Evolutionary conservation across 2,888 invertebrate species (phyloP).

Genomic region (Monoplex corrugatus): DNA sequence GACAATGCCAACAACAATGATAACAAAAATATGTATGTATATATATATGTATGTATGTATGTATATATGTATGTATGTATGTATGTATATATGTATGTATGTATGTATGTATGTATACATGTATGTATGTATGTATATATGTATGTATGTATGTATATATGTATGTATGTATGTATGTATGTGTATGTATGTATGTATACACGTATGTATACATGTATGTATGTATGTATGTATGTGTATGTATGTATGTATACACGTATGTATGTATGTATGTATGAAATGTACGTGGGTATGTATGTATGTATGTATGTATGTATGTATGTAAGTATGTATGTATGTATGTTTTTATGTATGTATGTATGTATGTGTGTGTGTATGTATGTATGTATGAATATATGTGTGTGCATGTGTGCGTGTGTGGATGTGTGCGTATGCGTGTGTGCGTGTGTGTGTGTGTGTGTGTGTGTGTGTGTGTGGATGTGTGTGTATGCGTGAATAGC

Average conservation of each 20-base stretch:
- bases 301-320: not conserved
- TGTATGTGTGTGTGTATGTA: too few species aligned
- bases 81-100: too few species aligned
- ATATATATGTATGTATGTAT: not conserved
- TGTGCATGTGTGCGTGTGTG: not conserved
- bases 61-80: too few species aligned
- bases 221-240: not conserved
- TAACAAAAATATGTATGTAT: too few species aligned
- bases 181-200: too few species aligned
- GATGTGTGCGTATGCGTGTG: not conserved
- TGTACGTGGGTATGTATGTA: not conserved
- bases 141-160: not conserved
- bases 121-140: not conserved
- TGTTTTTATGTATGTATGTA: too few species aligned
- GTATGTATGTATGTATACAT: not conserved
- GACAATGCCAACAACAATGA: too few species aligned
- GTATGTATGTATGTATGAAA: not conserved
- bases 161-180: too few species aligned
- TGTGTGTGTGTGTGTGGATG: not conserved
- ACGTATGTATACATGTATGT: not conserved
- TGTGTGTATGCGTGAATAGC: not conserved
- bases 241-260: not conserved
- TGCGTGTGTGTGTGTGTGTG: not conserved
- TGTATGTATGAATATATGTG: too few species aligned
- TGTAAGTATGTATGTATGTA: constrained; percentile 5